phyloP scores from a whole-genome alignment of 2,113 vertebrate species.

The Sialia sialis region DNA sequence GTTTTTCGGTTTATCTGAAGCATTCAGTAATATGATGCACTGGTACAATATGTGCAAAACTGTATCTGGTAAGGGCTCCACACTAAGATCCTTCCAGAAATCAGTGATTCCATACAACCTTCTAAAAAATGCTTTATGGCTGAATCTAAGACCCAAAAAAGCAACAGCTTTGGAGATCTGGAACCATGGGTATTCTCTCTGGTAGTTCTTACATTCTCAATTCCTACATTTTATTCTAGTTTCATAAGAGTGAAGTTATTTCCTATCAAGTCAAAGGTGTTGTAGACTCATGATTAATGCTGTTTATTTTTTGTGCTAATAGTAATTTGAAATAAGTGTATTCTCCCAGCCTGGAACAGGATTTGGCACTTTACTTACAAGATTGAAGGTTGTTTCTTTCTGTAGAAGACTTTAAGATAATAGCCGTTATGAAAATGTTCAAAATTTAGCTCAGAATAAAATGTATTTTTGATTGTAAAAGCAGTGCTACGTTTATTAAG shows the following conservation, averaged over 20 bases:
- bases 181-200: neutral
- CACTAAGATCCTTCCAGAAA: neutral
- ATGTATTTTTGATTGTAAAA: neutral
- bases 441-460: neutral
- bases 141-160: neutral
- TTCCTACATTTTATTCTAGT: neutral
- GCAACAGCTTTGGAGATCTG: neutral
- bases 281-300: neutral
- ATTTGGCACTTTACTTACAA: neutral
- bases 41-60: neutral
- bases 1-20: slow-evolving; percentile 40
- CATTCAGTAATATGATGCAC: neutral
- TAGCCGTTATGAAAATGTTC: accelerated
- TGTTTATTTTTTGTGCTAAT: neutral
- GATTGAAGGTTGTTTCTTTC: neutral
- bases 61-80: neutral
- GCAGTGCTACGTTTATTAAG: neutral
- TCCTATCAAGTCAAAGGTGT: neutral
- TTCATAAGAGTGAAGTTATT: neutral
- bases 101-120: neutral
- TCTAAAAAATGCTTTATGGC: neutral
- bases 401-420: neutral
- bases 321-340: neutral
- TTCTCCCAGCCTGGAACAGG: neutral
- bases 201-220: neutral